Evolutionary conservation across 1,140 invertebrate species (phyloP).

Genomic region (Platorchestia sp.): DNA sequence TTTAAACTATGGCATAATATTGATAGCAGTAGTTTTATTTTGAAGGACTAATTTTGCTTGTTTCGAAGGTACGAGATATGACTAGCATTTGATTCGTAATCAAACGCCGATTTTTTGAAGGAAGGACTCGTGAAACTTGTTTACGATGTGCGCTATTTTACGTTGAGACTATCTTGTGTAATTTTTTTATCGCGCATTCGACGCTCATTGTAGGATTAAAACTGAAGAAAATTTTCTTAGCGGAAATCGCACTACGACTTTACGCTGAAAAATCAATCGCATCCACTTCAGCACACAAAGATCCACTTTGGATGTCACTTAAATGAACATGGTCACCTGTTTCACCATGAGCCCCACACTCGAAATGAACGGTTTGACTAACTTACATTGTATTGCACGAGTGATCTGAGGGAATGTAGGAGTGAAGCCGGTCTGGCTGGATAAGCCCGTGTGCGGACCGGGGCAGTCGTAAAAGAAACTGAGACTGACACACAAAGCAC

Average conservation of each 20-base stretch:
- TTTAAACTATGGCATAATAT: not conserved
- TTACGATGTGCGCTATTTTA: not conserved
- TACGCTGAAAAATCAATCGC: not conserved
- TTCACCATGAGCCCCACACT: not conserved
- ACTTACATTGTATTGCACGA: slow-evolving; percentile 12
- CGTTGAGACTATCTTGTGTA: not conserved
- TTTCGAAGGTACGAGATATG: not conserved
- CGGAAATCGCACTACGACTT: not conserved
- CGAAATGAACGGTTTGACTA: not conserved
- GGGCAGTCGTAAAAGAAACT: not conserved
- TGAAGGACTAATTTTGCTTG: not conserved
- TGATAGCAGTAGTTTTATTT: not conserved
- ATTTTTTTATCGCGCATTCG: not conserved
- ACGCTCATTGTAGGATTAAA: not conserved
- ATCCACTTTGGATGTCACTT: not conserved
- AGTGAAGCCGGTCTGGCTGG: not conserved
- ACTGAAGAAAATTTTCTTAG: not conserved
- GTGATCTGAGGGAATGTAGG: not conserved
- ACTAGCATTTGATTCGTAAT: not conserved
- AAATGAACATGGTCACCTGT: not conserved
- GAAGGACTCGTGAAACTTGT: not conserved
- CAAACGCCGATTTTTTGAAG: not conserved
- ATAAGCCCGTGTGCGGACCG: not conserved
- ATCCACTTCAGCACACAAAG: not conserved
- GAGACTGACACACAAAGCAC: slow-evolving; percentile 22